phyloP scores from a whole-genome alignment of 2,797 vertebrate species.

The Gadopsis bispinosus region DNA sequence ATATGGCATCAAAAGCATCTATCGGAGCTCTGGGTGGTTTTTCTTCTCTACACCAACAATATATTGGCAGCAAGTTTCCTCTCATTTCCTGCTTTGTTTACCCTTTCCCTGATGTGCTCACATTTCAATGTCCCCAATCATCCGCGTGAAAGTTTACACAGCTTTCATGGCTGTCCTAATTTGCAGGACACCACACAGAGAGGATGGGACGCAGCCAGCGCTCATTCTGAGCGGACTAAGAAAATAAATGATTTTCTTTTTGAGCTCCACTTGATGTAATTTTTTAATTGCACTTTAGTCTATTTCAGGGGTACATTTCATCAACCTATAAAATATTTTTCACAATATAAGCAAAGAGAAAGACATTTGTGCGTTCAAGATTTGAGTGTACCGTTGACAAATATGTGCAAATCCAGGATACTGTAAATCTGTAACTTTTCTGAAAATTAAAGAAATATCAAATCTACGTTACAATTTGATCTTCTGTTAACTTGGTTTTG shows the following conservation, averaged over 20 bases:
- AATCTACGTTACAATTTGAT: neutral
- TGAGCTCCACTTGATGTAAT: neutral
- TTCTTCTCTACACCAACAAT: slow-evolving; percentile 18
- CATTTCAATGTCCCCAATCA: slow-evolving; percentile 55
- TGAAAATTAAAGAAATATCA: neutral
- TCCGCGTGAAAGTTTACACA: slow-evolving; percentile 59
- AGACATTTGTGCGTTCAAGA: neutral
- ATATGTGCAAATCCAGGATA: neutral
- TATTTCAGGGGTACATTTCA: slow-evolving; percentile 12
- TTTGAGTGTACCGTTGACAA: neutral
- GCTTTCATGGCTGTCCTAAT: slow-evolving; percentile 60
- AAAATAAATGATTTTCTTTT: slow-evolving; percentile 13
- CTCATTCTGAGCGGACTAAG: slow-evolving; percentile 11
- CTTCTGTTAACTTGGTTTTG: neutral
- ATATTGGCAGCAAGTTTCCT: slow-evolving; percentile 23
- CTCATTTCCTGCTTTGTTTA: slow-evolving; percentile 44
- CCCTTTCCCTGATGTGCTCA: slow-evolving; percentile 45
- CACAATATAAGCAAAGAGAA: neutral
- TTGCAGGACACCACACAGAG: slow-evolving; percentile 46
- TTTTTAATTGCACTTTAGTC: slow-evolving; percentile 16
- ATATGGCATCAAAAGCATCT: slow-evolving; percentile 46
- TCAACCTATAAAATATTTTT: slow-evolving; percentile 11
- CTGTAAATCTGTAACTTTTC: neutral
- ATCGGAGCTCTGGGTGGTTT: neutral
- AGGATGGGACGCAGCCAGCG: slow-evolving; percentile 40